Conservation (phyloP, 2,888 invertebrate genomes). For the Willowsia nigromaculata region DNA sequence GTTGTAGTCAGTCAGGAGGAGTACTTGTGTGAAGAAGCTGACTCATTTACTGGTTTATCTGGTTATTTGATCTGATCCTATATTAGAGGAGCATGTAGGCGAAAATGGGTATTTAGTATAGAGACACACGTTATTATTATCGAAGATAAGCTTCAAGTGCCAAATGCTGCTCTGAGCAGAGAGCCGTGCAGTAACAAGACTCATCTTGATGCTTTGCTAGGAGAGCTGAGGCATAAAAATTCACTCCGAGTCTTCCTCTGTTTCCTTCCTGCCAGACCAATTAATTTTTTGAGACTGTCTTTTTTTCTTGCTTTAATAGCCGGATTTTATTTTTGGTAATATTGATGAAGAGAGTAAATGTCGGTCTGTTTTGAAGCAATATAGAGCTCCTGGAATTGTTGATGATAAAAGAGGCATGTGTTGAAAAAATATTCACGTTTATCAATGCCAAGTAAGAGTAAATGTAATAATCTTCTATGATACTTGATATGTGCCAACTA, state of each 20-base stretch:
- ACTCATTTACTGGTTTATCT: constrained; percentile 24
- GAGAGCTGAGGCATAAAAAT: not conserved
- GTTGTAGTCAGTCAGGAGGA: not conserved
- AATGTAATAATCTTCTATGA: not conserved
- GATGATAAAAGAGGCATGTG: not conserved
- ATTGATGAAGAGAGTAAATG: not conserved
- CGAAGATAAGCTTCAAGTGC: not conserved
- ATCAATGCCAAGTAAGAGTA: not conserved
- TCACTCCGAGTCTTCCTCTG: not conserved
- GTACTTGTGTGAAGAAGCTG: not conserved
- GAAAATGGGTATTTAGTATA: constrained; percentile 16
- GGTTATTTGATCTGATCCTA: constrained; percentile 6
- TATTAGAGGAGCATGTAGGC: too few species aligned
- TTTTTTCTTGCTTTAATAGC: not conserved
- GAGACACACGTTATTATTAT: too few species aligned
- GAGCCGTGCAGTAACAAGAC: not conserved
- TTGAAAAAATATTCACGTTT: not conserved
- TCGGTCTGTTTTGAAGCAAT: not conserved
- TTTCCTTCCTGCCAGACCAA: not conserved
- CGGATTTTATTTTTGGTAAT: not conserved
- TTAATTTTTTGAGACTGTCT: constrained; percentile 3
- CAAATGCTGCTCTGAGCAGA: not conserved
- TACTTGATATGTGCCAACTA: not conserved
- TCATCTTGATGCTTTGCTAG: not conserved
- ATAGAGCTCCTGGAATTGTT: not conserved